These are phyloP conservation scores for Heliocidaris tuberculata DNA, from an alignment of 35 echinoderm and acorn worm genomes.

Conservation along the genomic window DNA sequence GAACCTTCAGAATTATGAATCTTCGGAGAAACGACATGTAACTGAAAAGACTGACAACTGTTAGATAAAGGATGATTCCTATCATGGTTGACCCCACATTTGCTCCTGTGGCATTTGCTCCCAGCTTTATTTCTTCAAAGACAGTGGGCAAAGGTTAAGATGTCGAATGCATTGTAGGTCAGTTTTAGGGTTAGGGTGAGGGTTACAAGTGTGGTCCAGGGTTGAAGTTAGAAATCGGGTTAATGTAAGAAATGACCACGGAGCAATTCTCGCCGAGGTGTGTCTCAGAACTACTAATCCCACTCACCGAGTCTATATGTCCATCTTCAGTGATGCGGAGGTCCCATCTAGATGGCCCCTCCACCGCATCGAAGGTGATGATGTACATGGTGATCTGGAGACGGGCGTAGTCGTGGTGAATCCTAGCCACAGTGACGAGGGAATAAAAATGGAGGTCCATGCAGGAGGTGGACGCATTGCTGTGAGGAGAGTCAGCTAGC, in stretches of 20 bases:
- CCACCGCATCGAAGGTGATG: constrained; percentile 61
- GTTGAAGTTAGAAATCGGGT: background rate
- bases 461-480: constrained; percentile 52
- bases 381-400: constrained; percentile 39
- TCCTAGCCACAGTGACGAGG: constrained; percentile 54
- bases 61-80: too few relatives aligned
- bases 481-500: background rate
- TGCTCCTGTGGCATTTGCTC: too few relatives aligned
- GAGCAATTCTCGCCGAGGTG: background rate
- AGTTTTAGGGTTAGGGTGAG: too few relatives aligned
- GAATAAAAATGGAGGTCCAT: constrained; percentile 56
- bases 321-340: constrained; percentile 52
- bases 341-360: constrained; percentile 76
- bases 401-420: constrained; percentile 62
- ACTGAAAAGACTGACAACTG: too few relatives aligned
- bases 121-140: too few relatives aligned
- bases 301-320: constrained; percentile 66
- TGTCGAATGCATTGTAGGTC: too few relatives aligned
- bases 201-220: too few relatives aligned
- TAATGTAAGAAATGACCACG: background rate
- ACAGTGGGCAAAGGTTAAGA: too few relatives aligned
- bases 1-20: too few relatives aligned
- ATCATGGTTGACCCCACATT: too few relatives aligned
- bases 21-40: too few relatives aligned
- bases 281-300: background rate